Evolutionary conservation across 2,797 vertebrate species (phyloP).

Genomic region (Chelidonichthys spinosus): DNA sequence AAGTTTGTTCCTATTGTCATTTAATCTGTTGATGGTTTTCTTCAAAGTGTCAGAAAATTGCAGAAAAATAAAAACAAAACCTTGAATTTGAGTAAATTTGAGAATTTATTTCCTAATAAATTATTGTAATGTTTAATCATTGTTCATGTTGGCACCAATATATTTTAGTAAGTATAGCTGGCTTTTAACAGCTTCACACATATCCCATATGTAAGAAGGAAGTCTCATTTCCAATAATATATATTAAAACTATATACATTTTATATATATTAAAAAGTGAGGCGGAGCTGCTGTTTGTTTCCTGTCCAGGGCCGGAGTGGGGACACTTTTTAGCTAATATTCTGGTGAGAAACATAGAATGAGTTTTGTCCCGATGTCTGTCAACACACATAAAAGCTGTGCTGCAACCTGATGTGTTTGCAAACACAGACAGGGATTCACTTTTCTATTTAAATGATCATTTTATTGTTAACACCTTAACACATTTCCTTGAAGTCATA

Average conservation of each 20-base stretch:
- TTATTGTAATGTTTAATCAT: not conserved
- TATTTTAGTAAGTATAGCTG: not conserved
- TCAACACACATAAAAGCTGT: not conserved
- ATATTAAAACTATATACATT: not conserved
- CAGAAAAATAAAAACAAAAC: not conserved
- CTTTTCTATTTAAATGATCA: conserved; percentile 77
- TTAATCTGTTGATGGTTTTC: not conserved
- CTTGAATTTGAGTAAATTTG: not conserved
- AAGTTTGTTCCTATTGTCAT: not conserved
- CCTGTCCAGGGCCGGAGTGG: no score
- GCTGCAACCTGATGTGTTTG: not conserved
- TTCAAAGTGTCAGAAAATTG: not conserved
- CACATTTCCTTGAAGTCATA: conserved; percentile 85
- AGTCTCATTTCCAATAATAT: not conserved
- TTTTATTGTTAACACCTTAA: conserved; percentile 88
- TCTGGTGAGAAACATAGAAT: not conserved
- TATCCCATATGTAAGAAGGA: no score
- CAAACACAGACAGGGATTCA: conserved; percentile 19
- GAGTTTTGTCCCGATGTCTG: not conserved
- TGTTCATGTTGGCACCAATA: not conserved
- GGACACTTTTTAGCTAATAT: not conserved
- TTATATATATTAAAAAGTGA: no score
- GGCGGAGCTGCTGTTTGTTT: not conserved
- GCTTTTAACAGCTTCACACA: no score
- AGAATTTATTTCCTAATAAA: not conserved